Evolutionary conservation across 2,797 vertebrate genomes (phyloP), one percentile per base, ranked within the genome.

Genomic region (Cynodonichthys magdalenae): DNA sequence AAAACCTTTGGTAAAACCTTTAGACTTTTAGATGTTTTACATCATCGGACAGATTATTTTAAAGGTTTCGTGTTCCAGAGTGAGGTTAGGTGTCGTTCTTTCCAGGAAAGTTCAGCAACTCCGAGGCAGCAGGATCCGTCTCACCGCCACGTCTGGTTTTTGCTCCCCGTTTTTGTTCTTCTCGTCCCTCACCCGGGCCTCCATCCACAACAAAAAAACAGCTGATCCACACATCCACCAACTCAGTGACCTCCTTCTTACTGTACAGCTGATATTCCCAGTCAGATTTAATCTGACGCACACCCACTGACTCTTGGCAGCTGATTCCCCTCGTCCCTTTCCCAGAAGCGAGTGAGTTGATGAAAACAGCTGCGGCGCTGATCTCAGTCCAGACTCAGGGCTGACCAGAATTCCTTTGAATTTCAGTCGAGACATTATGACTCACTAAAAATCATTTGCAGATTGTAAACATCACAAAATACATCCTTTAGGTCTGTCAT

Each of bases 251-350:
- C 86, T 78, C 53, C 14, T 74, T 79, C 67, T 77, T 71, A 76
- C 75, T 77, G 78, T 83, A 81, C 75, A 75, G 73, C 79, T 80
- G 83, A 83, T 79, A 47, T 59, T 67, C 58, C 47, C 68, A 41
- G 55, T n/a, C 61, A 57, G 34, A 48, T 53, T 53, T 28, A 61
- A 62, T 42, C 41, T 53, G 69, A 47, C 59, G 44, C 74, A 81
- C 75, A 84, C 82, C 73, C 73, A 1, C 47, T 73, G 77, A 89
- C 79, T 81, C 65, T 63, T 75, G 79, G 82, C 83, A 83, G 82
- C 63, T 59, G 74, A 79, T 66, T 65, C 64, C 46, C 17, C 52
- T 55, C 41, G 2, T 59, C 80, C 24, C 58, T 58, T 73, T 65
- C 75, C 75, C 78, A 78, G 77, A 83, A 72, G 68, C 59, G 50